phyloP scores from a whole-genome alignment of 2,888 invertebrate genomes.

The Melinaea marsaeus region DNA sequence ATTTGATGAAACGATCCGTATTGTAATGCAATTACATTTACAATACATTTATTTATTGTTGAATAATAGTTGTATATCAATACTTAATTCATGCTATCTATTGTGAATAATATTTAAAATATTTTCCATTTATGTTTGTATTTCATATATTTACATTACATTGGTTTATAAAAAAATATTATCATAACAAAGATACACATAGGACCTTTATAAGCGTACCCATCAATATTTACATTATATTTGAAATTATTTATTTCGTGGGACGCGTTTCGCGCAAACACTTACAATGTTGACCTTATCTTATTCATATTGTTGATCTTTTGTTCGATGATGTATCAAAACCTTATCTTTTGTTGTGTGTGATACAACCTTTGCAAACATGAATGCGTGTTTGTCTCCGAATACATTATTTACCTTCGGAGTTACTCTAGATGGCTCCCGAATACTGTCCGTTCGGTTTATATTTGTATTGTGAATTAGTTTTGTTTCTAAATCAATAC shows the following conservation, averaged over 20 bases:
- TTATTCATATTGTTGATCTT: slow-evolving; percentile 29
- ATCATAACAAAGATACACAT: background rate
- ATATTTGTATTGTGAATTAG: slow-evolving; percentile 12
- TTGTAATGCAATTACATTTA: background rate
- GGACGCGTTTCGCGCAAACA: slow-evolving; percentile 25
- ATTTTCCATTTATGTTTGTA: slow-evolving; percentile 13
- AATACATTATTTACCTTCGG: slow-evolving; percentile 21
- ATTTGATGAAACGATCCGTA: background rate
- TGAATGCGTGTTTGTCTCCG: slow-evolving; percentile 25
- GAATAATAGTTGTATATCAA: no score
- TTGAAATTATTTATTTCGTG: slow-evolving; percentile 14
- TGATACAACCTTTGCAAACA: slow-evolving; percentile 31
- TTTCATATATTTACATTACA: background rate
- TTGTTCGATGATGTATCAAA: slow-evolving; percentile 39
- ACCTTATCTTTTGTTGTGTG: slow-evolving; percentile 34
- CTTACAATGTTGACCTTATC: slow-evolving; percentile 35
- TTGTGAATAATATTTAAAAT: background rate
- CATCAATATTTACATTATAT: slow-evolving; percentile 8
- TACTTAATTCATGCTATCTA: no score
- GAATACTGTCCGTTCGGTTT: slow-evolving; percentile 16
- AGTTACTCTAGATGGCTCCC: slow-evolving; percentile 7
- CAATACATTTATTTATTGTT: no score
- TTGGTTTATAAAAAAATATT: background rate
- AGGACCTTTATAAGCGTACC: slow-evolving; percentile 4
- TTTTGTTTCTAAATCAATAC: slow-evolving; percentile 1